Percentiles rank a stretch among this genome's conserved stretches.
phyloP scores from a whole-genome alignment of 1,140 invertebrate species.

The Notospermus geniculatus region DNA sequence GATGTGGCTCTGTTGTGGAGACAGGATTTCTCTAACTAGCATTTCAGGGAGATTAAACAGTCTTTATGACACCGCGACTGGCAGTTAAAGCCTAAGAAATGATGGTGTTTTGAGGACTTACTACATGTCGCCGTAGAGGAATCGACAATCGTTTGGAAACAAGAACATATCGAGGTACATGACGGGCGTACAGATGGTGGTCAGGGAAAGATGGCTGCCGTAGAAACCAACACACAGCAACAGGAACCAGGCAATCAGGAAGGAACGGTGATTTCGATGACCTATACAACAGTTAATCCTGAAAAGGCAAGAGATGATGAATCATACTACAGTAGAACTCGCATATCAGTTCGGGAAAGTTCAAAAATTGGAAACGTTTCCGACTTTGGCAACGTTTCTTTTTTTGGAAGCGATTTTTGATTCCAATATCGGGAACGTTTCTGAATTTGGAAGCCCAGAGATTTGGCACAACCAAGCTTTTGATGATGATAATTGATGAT shows the following conservation, averaged over 20 bases:
- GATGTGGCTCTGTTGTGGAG: no score
- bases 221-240: slow-evolving; percentile 44
- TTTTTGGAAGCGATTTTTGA: no score
- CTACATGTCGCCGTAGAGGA: slow-evolving; percentile 44
- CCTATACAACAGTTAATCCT: slow-evolving; percentile 52
- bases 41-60: no score
- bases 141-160: slow-evolving; percentile 44
- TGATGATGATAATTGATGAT: no score
- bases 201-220: slow-evolving; percentile 43
- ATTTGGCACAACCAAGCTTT: no score
- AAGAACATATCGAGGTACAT: slow-evolving; percentile 49
- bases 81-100: not conserved
- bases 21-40: no score
- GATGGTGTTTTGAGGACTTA: slow-evolving; percentile 29
- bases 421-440: no score
- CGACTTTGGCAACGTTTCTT: no score
- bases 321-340: not conserved
- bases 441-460: not conserved
- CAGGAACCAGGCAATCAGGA: slow-evolving; percentile 33
- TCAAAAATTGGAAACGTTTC: not conserved
- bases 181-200: slow-evolving; percentile 49
- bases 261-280: slow-evolving; percentile 41
- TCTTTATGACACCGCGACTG: not conserved
- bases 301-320: slow-evolving; percentile 16
- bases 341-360: not conserved